phyloP scores from a whole-genome alignment of 2,797 vertebrate genomes.

The Forpus xanthops region DNA sequence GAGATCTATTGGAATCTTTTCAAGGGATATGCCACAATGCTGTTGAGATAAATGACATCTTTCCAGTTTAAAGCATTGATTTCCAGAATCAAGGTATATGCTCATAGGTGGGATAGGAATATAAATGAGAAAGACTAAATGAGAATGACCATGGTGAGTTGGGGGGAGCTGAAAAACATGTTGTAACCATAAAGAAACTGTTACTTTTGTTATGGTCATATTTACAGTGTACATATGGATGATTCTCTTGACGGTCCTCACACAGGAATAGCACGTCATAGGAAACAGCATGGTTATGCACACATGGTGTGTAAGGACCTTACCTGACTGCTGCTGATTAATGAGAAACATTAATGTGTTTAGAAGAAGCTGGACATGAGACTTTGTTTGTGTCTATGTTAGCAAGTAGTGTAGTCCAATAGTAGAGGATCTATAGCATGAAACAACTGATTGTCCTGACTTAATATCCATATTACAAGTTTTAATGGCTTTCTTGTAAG shows the following conservation, averaged over 20 bases:
- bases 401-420: neutral
- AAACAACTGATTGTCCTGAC: neutral
- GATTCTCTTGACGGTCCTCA: neutral
- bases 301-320: neutral
- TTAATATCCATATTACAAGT: neutral
- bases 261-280: neutral
- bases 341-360: neutral
- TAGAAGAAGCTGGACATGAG: neutral
- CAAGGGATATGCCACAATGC: neutral
- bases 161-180: neutral
- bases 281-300: neutral
- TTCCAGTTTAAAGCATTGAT: neutral
- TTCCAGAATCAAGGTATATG: neutral
- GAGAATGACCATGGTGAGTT: neutral
- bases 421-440: neutral
- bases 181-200: neutral
- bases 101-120: neutral
- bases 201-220: neutral
- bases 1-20: conserved; percentile 6
- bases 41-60: neutral
- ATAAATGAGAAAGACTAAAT: neutral
- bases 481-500: neutral
- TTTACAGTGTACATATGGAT: neutral
- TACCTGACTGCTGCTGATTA: neutral
- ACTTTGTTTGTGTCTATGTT: neutral